Evolutionary conservation across 2,113 vertebrate genomes (phyloP).

Genomic region (Microcebus lehilahytsara): DNA sequence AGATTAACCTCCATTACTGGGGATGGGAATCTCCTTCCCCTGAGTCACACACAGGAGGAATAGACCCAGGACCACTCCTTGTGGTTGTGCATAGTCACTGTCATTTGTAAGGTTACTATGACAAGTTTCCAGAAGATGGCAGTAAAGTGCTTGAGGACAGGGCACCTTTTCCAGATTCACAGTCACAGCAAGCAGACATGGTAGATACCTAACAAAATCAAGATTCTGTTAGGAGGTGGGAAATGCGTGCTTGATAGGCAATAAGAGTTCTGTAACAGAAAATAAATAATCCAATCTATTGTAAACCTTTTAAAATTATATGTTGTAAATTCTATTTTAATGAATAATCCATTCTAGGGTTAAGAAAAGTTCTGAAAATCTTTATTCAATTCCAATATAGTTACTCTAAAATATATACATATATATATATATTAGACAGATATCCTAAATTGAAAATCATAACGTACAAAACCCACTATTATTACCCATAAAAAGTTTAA

Average conservation of each 20-base stretch:
- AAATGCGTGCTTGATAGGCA: not conserved
- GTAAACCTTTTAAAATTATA: not conserved
- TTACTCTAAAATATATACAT: not conserved
- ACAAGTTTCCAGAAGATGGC: slow-evolving; percentile 60
- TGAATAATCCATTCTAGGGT: not conserved
- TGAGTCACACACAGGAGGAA: not conserved
- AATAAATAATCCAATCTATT: not conserved
- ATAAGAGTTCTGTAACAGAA: not conserved
- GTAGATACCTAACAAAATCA: not conserved
- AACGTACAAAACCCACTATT: not conserved
- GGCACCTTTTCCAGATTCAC: not conserved
- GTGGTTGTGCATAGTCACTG: not conserved
- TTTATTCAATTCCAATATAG: slow-evolving; percentile 49
- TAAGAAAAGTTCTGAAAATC: slow-evolving; percentile 24
- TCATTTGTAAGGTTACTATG: not conserved
- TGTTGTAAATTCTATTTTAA: slow-evolving; percentile 40
- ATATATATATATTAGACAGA: not conserved
- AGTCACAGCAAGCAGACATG: not conserved
- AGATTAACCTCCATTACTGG: not conserved
- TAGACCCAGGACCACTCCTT: not conserved
- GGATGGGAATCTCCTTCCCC: not conserved
- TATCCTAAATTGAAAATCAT: not conserved
- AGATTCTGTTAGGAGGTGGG: not conserved
- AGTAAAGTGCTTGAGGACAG: slow-evolving; percentile 13
- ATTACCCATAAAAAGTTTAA: slow-evolving; percentile 24